Base-by-base conservation (phyloP, 2,888 invertebrate species). In the Himalopsyche tibetana region DNA sequence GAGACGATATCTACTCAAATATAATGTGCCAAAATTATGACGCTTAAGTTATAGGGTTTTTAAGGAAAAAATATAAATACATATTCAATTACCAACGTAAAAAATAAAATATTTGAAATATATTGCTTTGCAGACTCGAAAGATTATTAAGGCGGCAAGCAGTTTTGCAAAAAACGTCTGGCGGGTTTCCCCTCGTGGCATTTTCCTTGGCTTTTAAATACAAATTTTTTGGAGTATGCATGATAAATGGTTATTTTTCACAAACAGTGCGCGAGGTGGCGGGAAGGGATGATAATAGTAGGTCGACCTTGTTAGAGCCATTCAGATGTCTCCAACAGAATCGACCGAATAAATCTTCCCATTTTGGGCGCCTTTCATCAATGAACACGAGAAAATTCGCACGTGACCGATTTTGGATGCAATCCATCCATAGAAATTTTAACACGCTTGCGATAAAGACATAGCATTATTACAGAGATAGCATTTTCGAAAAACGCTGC, bases 201-300 rank as follows among this genome's bases (percentile, higher is more conserved):
- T 74, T 74, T 74, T 74, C 74, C 74, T 74, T 74, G 74, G 74
- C 74, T 74, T 74, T 74, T 82, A 82, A 82, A 82, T 82, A 82
- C 55, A 82, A 55, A 55, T 82, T 82, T 55, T 55, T 82, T 55
- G 55, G 82, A 82, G 63, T 63, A 82, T 63, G 82, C 63, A 63
- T 63, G 82, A 82, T 82, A 40, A 82, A 82, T 82, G 82, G 82
- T 55, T 82, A 63, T 82, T 82, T 82, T 82, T 38, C 40, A 38
- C 82, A 82, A 82, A 82, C 56, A 82, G 63, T 38, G 82, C 40
- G 63, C 56, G 82, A 38, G 63, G 63, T 38, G 63, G 40, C n/a
- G 36, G 82, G 36, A 15, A 40, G 74, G 74, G 28, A 74, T 36
- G 74, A 74, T 74, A 74, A 74, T 51, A 51, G 80, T 51, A 42